Percentiles rank a stretch among this genome's conserved stretches.
Evolutionary conservation across 2,888 invertebrate genomes (phyloP).

Genomic region (Petrophora chlorosata): DNA sequence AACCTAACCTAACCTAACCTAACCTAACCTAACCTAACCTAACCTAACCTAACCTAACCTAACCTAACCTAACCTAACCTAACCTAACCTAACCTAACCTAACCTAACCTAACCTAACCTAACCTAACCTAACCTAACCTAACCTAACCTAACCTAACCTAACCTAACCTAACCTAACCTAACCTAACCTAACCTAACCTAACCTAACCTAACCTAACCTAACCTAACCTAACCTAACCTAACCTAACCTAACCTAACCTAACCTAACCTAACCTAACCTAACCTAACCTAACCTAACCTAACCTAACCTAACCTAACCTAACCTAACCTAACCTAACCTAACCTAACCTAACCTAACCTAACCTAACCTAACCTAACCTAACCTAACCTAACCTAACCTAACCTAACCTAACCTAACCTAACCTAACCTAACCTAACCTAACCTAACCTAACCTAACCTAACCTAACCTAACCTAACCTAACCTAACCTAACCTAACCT

Average conservation of each 20-base stretch:
- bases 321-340: constrained; percentile 42
- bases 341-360: constrained; percentile 45
- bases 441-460: constrained; percentile 43
- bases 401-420: constrained; percentile 41
- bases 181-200: too few species aligned
- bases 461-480: constrained; percentile 42
- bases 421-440: constrained; percentile 45
- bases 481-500: constrained; percentile 41
- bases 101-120: constrained; percentile 40
- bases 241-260: constrained; percentile 42
- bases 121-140: constrained; percentile 44
- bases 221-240: constrained; percentile 44
- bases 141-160: too few species aligned
- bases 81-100: constrained; percentile 25
- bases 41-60: too few species aligned
- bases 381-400: constrained; percentile 43
- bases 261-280: constrained; percentile 36
- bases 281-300: constrained; percentile 37
- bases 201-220: constrained; percentile 44
- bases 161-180: too few species aligned
- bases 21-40: too few species aligned
- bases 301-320: constrained; percentile 37
- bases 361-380: constrained; percentile 43
- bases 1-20: too few species aligned
- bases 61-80: constrained; percentile 19